Base-by-base conservation (phyloP, 2,888 invertebrate genomes). In the Athalia rosae region DNA sequence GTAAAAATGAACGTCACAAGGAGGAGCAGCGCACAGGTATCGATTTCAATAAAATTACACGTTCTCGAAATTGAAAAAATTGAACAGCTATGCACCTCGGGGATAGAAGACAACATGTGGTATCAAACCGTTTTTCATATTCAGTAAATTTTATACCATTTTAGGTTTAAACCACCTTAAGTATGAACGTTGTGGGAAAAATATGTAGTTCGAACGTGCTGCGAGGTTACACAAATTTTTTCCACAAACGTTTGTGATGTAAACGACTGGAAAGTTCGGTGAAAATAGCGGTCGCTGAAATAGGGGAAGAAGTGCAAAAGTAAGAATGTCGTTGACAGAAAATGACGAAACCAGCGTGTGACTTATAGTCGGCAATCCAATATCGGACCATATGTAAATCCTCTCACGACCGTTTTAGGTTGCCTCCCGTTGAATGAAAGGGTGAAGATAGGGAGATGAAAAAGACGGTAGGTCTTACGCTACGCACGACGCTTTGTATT, bases 361-460 rank as follows among this genome's bases (percentile, higher is more conserved):
- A 58, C 58, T 61, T 69, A 61, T 67, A 69, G 77, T 43, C 58
- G 58, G 61, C 73, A 59, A 77, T 62, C 77, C 62, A 73, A 77
- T 73, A 77, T 77, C 73, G 73, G 66, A 71, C 77, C 69, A 59
- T 73, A 73, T 73, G 77, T 62, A 73, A 73, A 73, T 77, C 48
- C 62, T 9, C 45, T 43, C 7, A 69, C 61, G 69, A 77, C 62
- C 71, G 71, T 77, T 77, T 59, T 69, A 77, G 77, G 48, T 67
- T 47, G 61, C 41, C 50, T 43, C 56, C 58, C 41, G 58, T 45
- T 43, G 9, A 15, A n/a, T 13, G 8, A 58, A 56, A 71, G 50
- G 67, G 50, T 53, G 41, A 45, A 58, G 9, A 71, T 71, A 71
- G 71, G 28, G 28, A 28, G 28, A 56, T 71, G 13, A 71, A 71